Percentiles rank a stretch among this genome's conserved stretches.
These are phyloP conservation scores for Lepidochrysops patricia DNA, from an alignment of 2,888 invertebrate species.

Conservation along the genomic window DNA sequence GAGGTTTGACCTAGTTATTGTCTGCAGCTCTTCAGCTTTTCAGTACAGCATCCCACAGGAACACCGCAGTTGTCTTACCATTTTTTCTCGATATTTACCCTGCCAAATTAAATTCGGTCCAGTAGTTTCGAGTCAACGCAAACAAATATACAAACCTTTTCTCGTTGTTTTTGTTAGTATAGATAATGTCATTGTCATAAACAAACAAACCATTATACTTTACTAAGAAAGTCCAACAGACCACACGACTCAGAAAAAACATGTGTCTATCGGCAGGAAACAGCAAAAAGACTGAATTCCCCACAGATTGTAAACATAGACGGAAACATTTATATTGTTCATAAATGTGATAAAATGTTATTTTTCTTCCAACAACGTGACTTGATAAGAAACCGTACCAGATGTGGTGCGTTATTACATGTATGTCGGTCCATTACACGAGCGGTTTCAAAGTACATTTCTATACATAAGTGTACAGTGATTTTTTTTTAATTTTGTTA, in stretches of 20 bases:
- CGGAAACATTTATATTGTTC: slow-evolving; percentile 57
- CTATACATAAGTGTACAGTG: background rate
- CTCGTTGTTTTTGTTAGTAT: no score
- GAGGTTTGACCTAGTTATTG: no score
- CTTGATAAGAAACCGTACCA: slow-evolving; percentile 57
- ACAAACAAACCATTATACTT: slow-evolving; percentile 10
- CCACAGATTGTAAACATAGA: slow-evolving; percentile 42
- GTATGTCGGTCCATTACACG: slow-evolving; percentile 27
- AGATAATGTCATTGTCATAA: background rate
- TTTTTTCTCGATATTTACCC: no score
- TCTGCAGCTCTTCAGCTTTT: no score
- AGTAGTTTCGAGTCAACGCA: no score
- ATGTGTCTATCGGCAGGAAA: slow-evolving; percentile 34
- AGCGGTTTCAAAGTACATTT: slow-evolving; percentile 17
- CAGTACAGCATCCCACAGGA: no score
- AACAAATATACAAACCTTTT: background rate
- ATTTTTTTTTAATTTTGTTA: background rate
- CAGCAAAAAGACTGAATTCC: slow-evolving; percentile 29
- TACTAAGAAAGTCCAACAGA: slow-evolving; percentile 11
- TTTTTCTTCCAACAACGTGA: slow-evolving; percentile 61
- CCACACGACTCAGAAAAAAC: slow-evolving; percentile 20
- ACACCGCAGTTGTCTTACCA: no score
- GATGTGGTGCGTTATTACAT: slow-evolving; percentile 46
- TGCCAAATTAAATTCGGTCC: no score
- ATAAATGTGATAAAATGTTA: slow-evolving; percentile 46